These are phyloP conservation scores for Telenomus remus DNA, from an alignment of 1,140 invertebrate species.

Conservation along the genomic window DNA sequence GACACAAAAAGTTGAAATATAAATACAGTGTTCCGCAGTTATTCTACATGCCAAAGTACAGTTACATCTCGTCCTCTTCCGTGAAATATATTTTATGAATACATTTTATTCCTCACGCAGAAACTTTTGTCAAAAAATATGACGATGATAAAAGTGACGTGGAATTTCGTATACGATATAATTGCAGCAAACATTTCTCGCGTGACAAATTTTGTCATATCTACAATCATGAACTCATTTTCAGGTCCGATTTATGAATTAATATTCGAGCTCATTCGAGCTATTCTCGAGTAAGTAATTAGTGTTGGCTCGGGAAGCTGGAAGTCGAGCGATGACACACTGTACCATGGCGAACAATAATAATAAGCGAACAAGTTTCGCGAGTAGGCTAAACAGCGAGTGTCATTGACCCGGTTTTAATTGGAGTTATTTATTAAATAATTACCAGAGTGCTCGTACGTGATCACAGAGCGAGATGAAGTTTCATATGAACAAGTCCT, in stretches of 20 bases:
- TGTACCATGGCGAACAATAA: conserved; percentile 21
- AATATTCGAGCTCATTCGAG: not conserved
- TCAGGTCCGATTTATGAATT: too few relatives aligned
- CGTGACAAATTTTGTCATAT: conserved; percentile 1
- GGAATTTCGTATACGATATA: too few relatives aligned
- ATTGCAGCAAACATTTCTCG: not conserved
- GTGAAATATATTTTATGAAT: too few relatives aligned
- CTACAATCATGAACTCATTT: not conserved
- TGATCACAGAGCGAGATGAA: conserved; percentile 3
- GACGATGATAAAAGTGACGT: too few relatives aligned
- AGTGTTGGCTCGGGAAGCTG: conserved; percentile 6
- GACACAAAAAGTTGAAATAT: not conserved
- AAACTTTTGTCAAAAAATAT: too few relatives aligned
- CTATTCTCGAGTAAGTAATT: conserved; percentile 16
- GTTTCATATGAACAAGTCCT: conserved; percentile 10
- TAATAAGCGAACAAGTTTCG: conserved; percentile 28
- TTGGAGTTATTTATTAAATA: conserved; percentile 37
- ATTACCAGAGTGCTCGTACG: conserved; percentile 11
- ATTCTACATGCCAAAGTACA: too few relatives aligned
- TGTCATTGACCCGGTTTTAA: conserved; percentile 39
- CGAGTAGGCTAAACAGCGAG: conserved; percentile 24
- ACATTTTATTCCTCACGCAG: too few relatives aligned
- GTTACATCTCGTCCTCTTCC: too few relatives aligned
- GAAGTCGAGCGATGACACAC: conserved; percentile 22
- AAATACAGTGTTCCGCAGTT: too few relatives aligned